Conservation (phyloP, 2,888 invertebrate genomes). For the Drosophila nigricruria region DNA sequence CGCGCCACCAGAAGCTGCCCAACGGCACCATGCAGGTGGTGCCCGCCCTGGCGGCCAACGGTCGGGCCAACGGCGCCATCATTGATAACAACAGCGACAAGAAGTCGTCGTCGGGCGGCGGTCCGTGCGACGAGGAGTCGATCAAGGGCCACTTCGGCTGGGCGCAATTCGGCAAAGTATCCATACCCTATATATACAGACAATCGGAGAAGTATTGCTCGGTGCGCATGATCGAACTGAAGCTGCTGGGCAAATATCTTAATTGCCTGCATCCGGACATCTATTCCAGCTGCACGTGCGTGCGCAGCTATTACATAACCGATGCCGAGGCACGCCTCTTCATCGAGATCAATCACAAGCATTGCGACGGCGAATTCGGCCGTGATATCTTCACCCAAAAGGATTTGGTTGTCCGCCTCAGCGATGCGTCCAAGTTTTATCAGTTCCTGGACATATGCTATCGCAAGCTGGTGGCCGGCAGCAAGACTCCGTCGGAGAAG, state of each 20-base stretch:
- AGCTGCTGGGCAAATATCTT: constrained; percentile 94
- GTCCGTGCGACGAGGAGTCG: constrained; percentile 89
- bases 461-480: constrained; percentile 91
- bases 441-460: constrained; percentile 96
- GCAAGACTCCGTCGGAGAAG: constrained; percentile 90
- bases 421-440: constrained; percentile 95
- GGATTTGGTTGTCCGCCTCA: constrained; percentile 94
- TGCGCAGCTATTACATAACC: constrained; percentile 96
- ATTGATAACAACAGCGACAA: constrained; percentile 69
- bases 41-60: constrained; percentile 60
- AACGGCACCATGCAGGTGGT: constrained; percentile 77
- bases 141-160: constrained; percentile 95
- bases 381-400: constrained; percentile 94
- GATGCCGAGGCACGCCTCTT: constrained; percentile 95
- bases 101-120: constrained; percentile 54
- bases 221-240: constrained; percentile 97
- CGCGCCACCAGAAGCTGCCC: constrained; percentile 84
- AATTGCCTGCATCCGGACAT: constrained; percentile 95
- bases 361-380: constrained; percentile 96
- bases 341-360: constrained; percentile 96
- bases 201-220: constrained; percentile 94
- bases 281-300: constrained; percentile 95
- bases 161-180: constrained; percentile 93
- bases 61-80: constrained; percentile 73
- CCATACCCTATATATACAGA: constrained; percentile 95